phyloP scores from a whole-genome alignment of 2,797 vertebrate genomes.

The Lagocephalus sceleratus region DNA sequence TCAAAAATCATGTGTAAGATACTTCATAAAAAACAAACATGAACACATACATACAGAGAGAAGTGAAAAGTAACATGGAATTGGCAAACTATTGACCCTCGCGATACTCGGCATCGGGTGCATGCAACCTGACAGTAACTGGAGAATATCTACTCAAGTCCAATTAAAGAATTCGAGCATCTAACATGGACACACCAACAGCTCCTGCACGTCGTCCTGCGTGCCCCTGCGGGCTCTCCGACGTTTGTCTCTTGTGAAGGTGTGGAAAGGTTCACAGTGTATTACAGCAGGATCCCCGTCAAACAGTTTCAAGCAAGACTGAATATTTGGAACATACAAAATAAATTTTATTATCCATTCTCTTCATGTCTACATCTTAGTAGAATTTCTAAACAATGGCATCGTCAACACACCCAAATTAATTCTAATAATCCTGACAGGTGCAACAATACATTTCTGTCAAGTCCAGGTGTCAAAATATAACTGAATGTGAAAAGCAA shows the following conservation, averaged over 20 bases:
- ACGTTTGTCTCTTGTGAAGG: slow-evolving; percentile 65
- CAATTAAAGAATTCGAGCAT: slow-evolving; percentile 75
- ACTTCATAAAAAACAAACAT: slow-evolving; percentile 79
- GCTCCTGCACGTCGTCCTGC: slow-evolving; percentile 71
- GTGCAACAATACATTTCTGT: slow-evolving; percentile 74
- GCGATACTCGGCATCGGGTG: slow-evolving; percentile 78
- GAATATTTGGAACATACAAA: slow-evolving; percentile 88
- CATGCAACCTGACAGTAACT: slow-evolving; percentile 79
- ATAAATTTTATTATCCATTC: slow-evolving; percentile 89
- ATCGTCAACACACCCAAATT: slow-evolving; percentile 76
- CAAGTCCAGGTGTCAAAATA: slow-evolving; percentile 76
- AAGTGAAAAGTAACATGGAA: slow-evolving; percentile 79
- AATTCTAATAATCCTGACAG: slow-evolving; percentile 77
- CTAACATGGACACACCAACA: slow-evolving; percentile 76
- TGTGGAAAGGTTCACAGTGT: slow-evolving; percentile 78
- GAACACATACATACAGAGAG: slow-evolving; percentile 76
- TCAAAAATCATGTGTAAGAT: slow-evolving; percentile 81
- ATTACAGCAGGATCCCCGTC: slow-evolving; percentile 76
- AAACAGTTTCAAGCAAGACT: slow-evolving; percentile 83
- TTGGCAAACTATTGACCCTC: slow-evolving; percentile 80
- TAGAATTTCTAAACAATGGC: slow-evolving; percentile 80
- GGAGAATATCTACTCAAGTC: slow-evolving; percentile 78
- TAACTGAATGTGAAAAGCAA: slow-evolving; percentile 74
- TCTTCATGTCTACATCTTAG: slow-evolving; percentile 82
- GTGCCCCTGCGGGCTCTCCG: slow-evolving; percentile 62